Percentiles rank a stretch among this genome's conserved stretches.
Evolutionary conservation across 2,797 vertebrate genomes (phyloP).

Genomic region (Gambelia wislizenii): DNA sequence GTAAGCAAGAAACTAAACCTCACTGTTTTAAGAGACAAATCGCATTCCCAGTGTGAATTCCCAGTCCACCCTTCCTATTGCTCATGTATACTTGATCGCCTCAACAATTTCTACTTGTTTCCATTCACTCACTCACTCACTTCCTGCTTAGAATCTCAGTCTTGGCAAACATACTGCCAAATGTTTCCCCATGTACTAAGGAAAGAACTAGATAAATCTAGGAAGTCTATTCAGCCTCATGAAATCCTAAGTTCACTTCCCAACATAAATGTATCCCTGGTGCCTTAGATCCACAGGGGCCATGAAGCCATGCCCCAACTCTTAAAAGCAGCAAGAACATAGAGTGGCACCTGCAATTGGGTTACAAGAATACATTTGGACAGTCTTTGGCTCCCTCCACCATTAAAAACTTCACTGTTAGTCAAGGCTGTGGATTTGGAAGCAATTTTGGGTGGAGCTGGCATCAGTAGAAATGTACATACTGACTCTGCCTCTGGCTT

Average conservation of each 20-base stretch:
- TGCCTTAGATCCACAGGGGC: not conserved
- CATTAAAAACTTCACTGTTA: no score
- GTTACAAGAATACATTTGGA: not conserved
- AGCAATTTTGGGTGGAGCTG: no score
- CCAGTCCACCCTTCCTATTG: not conserved
- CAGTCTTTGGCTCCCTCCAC: not conserved
- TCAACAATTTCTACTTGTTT: no score
- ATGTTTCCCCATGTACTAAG: not conserved
- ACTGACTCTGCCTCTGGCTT: no score
- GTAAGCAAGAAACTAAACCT: not conserved
- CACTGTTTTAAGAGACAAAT: not conserved
- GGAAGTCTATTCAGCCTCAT: no score
- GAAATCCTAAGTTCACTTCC: no score
- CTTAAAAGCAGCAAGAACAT: accelerated
- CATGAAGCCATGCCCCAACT: not conserved
- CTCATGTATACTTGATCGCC: not conserved
- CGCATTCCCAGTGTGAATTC: no score
- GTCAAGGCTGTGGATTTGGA: no score
- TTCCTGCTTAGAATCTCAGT: not conserved
- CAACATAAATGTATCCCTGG: not conserved
- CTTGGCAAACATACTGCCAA: not conserved
- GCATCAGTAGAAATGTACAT: no score
- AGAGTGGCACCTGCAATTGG: not conserved
- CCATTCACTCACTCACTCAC: not conserved
- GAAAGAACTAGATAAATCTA: not conserved